Evolutionary conservation across 2,888 invertebrate species (phyloP).

Genomic region (Aethes cnicana): DNA sequence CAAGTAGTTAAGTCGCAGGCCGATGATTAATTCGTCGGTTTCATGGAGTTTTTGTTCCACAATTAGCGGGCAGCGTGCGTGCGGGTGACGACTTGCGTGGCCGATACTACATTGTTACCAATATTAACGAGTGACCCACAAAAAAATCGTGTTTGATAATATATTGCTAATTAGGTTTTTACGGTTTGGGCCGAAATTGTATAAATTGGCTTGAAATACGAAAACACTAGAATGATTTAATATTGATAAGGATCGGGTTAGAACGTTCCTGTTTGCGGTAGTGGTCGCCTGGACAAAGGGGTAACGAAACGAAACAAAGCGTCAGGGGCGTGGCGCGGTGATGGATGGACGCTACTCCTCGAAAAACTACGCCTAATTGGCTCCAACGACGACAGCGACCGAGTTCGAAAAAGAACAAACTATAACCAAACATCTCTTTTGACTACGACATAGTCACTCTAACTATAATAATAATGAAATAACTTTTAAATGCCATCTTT

Average conservation of each 20-base stretch:
- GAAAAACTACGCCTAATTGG: conserved; percentile 27
- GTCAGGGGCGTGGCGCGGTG: conserved; percentile 28
- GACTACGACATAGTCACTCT: no score
- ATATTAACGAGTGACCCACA: conserved; percentile 60
- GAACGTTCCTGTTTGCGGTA: conserved; percentile 2
- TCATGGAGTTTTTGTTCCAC: conserved; percentile 75
- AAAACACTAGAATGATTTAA: conserved; percentile 27
- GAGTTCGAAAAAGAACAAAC: conserved; percentile 5
- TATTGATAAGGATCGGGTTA: conserved; percentile 25
- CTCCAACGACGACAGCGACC: conserved; percentile 13
- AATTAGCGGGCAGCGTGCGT: conserved; percentile 63
- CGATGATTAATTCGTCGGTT: conserved; percentile 74
- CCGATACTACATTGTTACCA: conserved; percentile 55
- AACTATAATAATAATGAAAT: no score
- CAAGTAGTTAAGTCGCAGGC: conserved; percentile 53
- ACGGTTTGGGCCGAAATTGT: conserved; percentile 41
- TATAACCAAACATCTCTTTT: not conserved
- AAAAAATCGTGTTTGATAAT: conserved; percentile 60
- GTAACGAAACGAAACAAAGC: conserved; percentile 23
- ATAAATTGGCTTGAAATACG: conserved; percentile 38
- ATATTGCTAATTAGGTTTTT: conserved; percentile 66
- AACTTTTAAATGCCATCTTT: no score
- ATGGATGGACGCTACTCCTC: conserved; percentile 25
- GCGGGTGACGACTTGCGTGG: conserved; percentile 63
- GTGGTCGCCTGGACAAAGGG: conserved; percentile 23